A percentile compares a stretch with the other conserved stretches of the same genome.
Evolutionary conservation across 1,140 invertebrate genomes (phyloP).

Genomic region (Zaprionus ghesquierei): DNA sequence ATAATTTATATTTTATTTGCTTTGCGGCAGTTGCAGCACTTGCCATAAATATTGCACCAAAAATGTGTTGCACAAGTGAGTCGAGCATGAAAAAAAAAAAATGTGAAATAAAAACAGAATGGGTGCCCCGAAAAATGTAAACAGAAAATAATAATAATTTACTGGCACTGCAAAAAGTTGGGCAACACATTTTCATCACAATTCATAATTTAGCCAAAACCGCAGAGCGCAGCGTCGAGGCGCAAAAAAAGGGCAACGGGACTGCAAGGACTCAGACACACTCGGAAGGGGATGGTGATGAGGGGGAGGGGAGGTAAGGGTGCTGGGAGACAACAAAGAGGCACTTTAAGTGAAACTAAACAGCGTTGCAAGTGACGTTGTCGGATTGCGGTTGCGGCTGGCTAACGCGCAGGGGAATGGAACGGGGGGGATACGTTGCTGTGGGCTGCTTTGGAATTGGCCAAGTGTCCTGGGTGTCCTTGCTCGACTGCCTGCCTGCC

Average conservation of each 20-base stretch:
- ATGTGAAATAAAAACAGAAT: background rate
- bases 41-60: slow-evolving; percentile 40
- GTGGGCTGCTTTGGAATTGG: slow-evolving; percentile 25
- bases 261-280: slow-evolving; percentile 12
- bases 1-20: background rate
- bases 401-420: background rate
- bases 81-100: background rate
- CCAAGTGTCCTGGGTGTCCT: slow-evolving; percentile 63
- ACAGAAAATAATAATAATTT: slow-evolving; percentile 33
- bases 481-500: slow-evolving; percentile 46
- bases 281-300: background rate
- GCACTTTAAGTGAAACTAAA: slow-evolving; percentile 79
- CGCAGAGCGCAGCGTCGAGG: slow-evolving; percentile 28
- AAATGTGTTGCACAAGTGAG: slow-evolving; percentile 12
- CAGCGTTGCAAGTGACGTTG: slow-evolving; percentile 77
- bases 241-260: slow-evolving; percentile 26
- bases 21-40: slow-evolving; percentile 4
- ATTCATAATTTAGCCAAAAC: slow-evolving; percentile 49
- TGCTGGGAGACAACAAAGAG: slow-evolving; percentile 48
- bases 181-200: slow-evolving; percentile 52
- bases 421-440: background rate
- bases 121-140: background rate
- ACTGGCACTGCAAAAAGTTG: slow-evolving; percentile 17
- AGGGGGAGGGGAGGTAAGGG: background rate
- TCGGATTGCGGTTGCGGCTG: slow-evolving; percentile 63